Evolutionary conservation across 1,140 invertebrate species (phyloP).

Genomic region (Diorhabda sublineata): DNA sequence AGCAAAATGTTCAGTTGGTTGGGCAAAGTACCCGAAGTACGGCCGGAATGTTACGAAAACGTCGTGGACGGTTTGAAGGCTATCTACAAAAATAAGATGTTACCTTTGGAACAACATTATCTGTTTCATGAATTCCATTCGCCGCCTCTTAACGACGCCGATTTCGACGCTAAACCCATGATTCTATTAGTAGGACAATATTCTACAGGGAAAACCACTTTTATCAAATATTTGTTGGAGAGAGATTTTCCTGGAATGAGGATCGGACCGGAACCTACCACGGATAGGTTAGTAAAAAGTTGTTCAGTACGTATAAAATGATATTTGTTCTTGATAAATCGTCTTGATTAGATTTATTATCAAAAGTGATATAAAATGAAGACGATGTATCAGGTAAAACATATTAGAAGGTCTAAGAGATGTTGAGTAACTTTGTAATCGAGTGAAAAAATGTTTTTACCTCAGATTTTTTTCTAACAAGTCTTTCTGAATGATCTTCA

Average conservation of each 20-base stretch:
- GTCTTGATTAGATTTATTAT: too few relatives aligned
- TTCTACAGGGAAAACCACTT: constrained; percentile 73
- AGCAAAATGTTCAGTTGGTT: constrained; percentile 52
- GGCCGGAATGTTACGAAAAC: constrained; percentile 52
- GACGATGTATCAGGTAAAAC: too few relatives aligned
- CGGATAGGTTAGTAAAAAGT: constrained; percentile 50
- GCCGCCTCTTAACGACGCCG: constrained; percentile 65
- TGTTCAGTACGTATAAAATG: too few relatives aligned
- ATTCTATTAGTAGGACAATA: constrained; percentile 71
- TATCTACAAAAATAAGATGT: constrained; percentile 61
- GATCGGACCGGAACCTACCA: constrained; percentile 64
- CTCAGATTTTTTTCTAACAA: too few relatives aligned
- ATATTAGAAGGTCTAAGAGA: too few relatives aligned
- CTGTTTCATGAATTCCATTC: constrained; percentile 74
- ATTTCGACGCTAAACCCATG: constrained; percentile 74
- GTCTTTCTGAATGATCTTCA: too few relatives aligned
- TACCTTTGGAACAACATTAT: constrained; percentile 67
- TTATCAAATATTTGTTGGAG: constrained; percentile 64
- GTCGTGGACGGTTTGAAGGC: constrained; percentile 56
- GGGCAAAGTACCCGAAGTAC: constrained; percentile 46
- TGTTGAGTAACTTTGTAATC: too few relatives aligned
- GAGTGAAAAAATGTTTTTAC: too few relatives aligned
- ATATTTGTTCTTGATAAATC: too few relatives aligned
- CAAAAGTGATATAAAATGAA: too few relatives aligned
- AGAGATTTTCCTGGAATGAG: constrained; percentile 64